Evolutionary conservation across 2,888 invertebrate genomes (phyloP).

Genomic region (Agonum fuliginosum): DNA sequence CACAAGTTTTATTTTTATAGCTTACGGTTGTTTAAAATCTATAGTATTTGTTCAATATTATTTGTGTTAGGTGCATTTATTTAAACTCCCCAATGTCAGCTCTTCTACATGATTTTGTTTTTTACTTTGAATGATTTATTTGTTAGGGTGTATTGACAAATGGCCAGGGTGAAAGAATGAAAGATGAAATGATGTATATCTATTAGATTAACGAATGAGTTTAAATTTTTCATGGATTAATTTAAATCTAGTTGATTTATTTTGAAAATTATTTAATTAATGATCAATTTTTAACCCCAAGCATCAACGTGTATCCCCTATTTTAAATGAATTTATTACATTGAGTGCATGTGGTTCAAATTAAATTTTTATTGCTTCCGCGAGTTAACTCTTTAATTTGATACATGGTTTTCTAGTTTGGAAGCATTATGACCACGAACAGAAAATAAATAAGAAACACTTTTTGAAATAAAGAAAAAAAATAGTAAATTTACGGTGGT

Average conservation of each 20-base stretch:
- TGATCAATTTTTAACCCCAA: slow-evolving; percentile 19
- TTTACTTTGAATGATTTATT: slow-evolving; percentile 24
- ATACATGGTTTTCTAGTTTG: no score
- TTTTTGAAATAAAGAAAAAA: no score
- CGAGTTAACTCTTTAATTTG: not conserved
- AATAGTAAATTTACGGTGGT: no score
- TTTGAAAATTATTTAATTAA: slow-evolving; percentile 31
- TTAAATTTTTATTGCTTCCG: slow-evolving; percentile 9
- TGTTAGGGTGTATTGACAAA: slow-evolving; percentile 23
- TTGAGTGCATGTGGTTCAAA: slow-evolving; percentile 19
- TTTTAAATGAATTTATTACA: slow-evolving; percentile 15
- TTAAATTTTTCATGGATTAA: slow-evolving; percentile 23
- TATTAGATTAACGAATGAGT: slow-evolving; percentile 30
- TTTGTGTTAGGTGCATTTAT: not conserved
- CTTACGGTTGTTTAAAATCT: not conserved
- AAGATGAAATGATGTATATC: slow-evolving; percentile 29
- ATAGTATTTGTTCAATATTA: not conserved
- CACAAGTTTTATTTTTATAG: no score
- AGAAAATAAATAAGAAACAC: no score
- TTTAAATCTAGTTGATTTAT: slow-evolving; percentile 39
- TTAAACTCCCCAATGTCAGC: not conserved
- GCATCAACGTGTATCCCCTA: not conserved
- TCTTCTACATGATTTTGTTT: not conserved
- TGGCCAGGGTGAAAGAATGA: slow-evolving; percentile 22
- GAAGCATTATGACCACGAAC: no score